phyloP scores from a whole-genome alignment of 2,888 invertebrate genomes.

The Celastrina argiolus region DNA sequence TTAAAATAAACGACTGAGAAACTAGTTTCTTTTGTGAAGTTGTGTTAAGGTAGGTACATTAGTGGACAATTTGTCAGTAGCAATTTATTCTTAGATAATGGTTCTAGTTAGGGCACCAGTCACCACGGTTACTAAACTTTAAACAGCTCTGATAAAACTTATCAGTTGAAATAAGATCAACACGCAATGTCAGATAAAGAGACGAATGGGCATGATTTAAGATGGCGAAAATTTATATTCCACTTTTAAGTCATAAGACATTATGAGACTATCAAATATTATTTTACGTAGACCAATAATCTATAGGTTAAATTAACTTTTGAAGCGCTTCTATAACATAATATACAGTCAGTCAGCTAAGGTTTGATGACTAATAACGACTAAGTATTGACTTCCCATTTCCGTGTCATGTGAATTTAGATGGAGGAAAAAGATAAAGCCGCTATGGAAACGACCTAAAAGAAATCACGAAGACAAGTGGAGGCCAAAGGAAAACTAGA shows the following conservation, averaged over 20 bases:
- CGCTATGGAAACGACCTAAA: not conserved
- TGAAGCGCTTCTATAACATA: too few species aligned
- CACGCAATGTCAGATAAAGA: conserved; percentile 32
- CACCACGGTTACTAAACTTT: conserved; percentile 7
- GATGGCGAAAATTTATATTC: conserved; percentile 19
- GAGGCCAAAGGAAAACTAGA: not conserved
- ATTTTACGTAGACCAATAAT: too few species aligned
- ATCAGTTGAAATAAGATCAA: conserved; percentile 21
- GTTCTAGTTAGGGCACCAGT: not conserved
- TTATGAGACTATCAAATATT: too few species aligned
- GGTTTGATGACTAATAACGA: not conserved
- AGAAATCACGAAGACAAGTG: not conserved
- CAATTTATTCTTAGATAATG: not conserved
- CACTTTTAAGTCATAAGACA: not conserved
- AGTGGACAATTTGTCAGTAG: not conserved
- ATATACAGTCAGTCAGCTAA: too few species aligned
- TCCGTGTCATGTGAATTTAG: not conserved
- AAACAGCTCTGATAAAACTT: conserved; percentile 19
- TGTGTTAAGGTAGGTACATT: not conserved
- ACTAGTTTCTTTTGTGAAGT: not conserved
- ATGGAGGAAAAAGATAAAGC: conserved; percentile 1
- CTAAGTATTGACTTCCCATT: not conserved
- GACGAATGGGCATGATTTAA: conserved; percentile 27
- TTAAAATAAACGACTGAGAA: too few species aligned
- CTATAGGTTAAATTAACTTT: too few species aligned